Conservation (phyloP, 2,888 invertebrate species). For the Perizoma affinitatum region DNA sequence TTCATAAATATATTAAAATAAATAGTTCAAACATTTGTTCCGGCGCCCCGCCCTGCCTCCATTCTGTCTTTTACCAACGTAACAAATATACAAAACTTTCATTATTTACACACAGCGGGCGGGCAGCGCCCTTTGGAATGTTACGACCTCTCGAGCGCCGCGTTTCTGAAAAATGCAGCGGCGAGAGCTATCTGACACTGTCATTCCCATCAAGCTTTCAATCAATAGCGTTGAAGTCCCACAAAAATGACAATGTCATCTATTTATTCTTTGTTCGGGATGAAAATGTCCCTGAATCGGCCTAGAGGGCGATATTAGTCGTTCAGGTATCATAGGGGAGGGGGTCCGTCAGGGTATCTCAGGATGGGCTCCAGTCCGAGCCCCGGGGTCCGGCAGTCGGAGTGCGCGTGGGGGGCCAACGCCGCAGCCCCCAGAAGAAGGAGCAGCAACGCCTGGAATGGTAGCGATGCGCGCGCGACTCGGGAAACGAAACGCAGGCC, state of each 20-base stretch:
- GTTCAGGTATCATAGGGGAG: conserved; percentile 88
- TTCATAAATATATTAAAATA: conserved; percentile 60
- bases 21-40: conserved; percentile 38
- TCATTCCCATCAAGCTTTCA: conserved; percentile 11
- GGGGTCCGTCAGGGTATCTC: conserved; percentile 96
- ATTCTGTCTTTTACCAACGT: conserved; percentile 45
- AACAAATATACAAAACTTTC: conserved; percentile 77
- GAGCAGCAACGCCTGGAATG: conserved; percentile 97
- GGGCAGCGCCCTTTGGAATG: conserved; percentile 37
- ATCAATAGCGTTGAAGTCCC: neutral
- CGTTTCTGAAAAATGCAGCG: conserved; percentile 50
- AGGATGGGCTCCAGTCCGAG: conserved; percentile 94
- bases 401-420: conserved; percentile 93
- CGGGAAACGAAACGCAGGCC: conserved; percentile 94
- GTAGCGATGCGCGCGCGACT: conserved; percentile 95
- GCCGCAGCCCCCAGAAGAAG: conserved; percentile 96
- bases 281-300: conserved; percentile 14
- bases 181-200: conserved; percentile 42
- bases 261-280: conserved; percentile 16
- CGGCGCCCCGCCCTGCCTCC: conserved; percentile 42
- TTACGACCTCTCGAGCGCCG: conserved; percentile 47
- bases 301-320: conserved; percentile 36
- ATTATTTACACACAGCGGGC: conserved; percentile 50
- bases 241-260: conserved; percentile 15
- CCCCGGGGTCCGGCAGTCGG: conserved; percentile 91